phyloP scores from a whole-genome alignment of 2,797 vertebrate species.

The Smutsia gigantea region DNA sequence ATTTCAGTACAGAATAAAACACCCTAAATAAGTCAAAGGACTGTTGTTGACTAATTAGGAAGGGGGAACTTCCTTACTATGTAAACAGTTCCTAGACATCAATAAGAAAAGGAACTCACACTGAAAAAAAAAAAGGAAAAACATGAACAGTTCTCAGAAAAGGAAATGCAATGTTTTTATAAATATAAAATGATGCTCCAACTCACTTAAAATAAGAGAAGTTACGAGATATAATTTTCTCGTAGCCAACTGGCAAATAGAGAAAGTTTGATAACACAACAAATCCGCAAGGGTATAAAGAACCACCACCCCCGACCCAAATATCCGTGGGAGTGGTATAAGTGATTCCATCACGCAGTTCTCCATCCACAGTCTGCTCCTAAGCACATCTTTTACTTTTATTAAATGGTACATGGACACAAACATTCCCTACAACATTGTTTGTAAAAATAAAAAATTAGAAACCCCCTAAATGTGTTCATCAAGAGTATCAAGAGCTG shows the following conservation, averaged over 20 bases:
- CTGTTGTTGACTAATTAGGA: not conserved
- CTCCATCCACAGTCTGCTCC: not conserved
- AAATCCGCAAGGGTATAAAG: not conserved
- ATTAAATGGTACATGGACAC: not conserved
- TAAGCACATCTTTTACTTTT: not conserved
- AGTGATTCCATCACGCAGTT: not conserved
- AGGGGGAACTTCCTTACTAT: not conserved
- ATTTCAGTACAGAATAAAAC: not conserved
- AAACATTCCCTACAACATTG: not conserved
- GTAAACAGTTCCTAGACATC: not conserved
- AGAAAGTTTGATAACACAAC: not conserved
- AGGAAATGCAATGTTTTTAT: not conserved
- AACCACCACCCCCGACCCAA: not conserved
- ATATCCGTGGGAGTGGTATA: not conserved
- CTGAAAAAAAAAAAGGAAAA: not conserved
- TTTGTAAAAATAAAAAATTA: not conserved
- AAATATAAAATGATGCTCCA: not conserved
- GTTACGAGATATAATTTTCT: not conserved
- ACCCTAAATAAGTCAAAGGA: not conserved
- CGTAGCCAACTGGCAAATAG: not conserved
- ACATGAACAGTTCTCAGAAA: not conserved
- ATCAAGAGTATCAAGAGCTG: not conserved
- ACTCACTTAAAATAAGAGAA: not conserved
- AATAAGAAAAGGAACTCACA: not conserved
- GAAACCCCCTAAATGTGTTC: not conserved